phyloP scores from a whole-genome alignment of 2,113 vertebrate species.

The Psilopogon haemacephalus region DNA sequence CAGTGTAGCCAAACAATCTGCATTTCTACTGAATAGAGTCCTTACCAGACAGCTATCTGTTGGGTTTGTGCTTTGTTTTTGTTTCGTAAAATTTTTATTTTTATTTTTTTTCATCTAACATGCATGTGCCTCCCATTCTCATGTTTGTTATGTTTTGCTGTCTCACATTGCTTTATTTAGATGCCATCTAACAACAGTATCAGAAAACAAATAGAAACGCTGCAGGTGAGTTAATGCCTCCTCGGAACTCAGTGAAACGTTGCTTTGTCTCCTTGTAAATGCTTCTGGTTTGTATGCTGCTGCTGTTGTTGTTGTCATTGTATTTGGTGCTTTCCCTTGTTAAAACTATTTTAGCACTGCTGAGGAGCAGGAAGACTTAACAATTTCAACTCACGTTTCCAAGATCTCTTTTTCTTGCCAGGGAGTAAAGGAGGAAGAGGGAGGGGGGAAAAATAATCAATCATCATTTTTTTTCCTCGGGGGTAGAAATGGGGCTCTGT shows the following conservation, averaged over 20 bases:
- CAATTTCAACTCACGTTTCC: neutral
- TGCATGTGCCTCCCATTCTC: slow-evolving; percentile 86
- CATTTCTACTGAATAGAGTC: slow-evolving; percentile 82
- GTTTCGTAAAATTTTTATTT: too few relatives aligned
- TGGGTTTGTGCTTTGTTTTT: slow-evolving; percentile 80
- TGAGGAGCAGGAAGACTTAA: neutral
- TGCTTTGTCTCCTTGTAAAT: slow-evolving; percentile 67
- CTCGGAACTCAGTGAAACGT: slow-evolving; percentile 66
- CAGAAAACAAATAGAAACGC: slow-evolving; percentile 99
- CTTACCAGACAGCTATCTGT: slow-evolving; percentile 74
- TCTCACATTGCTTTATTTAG: slow-evolving; percentile 95
- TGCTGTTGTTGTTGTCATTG: slow-evolving; percentile 41
- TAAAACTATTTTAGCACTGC: neutral
- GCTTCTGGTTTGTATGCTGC: neutral
- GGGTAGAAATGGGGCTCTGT: neutral
- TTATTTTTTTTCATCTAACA: slow-evolving; percentile 77
- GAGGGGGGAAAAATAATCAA: neutral
- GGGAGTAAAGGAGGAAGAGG: neutral
- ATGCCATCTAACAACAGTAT: slow-evolving; percentile 99
- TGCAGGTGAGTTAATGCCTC: slow-evolving; percentile 92
- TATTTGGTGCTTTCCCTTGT: slow-evolving; percentile 59
- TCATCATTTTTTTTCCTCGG: neutral
- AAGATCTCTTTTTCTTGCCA: neutral
- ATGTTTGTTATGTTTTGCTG: slow-evolving; percentile 87
- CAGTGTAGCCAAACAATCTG: neutral